Evolutionary conservation across 2,888 invertebrate genomes (phyloP).

Genomic region (Hesperia comma): DNA sequence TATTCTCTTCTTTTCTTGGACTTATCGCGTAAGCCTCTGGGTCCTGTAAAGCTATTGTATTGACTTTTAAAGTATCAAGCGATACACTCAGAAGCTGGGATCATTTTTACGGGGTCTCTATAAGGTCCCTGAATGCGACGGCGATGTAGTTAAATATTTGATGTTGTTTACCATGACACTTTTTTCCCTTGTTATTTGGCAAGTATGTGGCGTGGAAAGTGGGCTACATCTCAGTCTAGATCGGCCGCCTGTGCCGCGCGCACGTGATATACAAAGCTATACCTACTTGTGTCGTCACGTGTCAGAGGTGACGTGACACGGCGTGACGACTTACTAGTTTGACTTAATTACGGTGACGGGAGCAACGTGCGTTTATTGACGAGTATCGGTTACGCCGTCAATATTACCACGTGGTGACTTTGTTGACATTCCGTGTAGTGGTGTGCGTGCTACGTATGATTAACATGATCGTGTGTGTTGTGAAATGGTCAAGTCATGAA

Average conservation of each 20-base stretch:
- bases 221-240: conserved; percentile 72
- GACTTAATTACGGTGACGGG: conserved; percentile 31
- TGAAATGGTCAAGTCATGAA: neutral
- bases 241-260: conserved; percentile 64
- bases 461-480: conserved; percentile 2
- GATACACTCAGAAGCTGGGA: conserved; percentile 12
- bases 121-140: conserved; percentile 17
- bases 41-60: neutral
- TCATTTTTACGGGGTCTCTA: conserved; percentile 15
- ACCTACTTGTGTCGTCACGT: conserved; percentile 52
- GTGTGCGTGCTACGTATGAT: conserved; percentile 24
- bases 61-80: conserved; percentile 22
- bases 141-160: conserved; percentile 46
- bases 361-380: conserved; percentile 25
- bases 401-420: conserved; percentile 31
- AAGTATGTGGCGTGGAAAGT: conserved; percentile 59
- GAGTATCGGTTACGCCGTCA: conserved; percentile 31
- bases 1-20: conserved; percentile 26
- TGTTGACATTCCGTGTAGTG: conserved; percentile 25
- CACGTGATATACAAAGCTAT: conserved; percentile 54
- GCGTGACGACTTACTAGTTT: conserved; percentile 40
- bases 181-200: conserved; percentile 66
- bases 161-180: conserved; percentile 65
- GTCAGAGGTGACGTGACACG: conserved; percentile 41
- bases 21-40: neutral